Evolutionary conservation across 2,888 invertebrate genomes (phyloP), one percentile per base, ranked within the genome.

Genomic region (Amiota communis): DNA sequence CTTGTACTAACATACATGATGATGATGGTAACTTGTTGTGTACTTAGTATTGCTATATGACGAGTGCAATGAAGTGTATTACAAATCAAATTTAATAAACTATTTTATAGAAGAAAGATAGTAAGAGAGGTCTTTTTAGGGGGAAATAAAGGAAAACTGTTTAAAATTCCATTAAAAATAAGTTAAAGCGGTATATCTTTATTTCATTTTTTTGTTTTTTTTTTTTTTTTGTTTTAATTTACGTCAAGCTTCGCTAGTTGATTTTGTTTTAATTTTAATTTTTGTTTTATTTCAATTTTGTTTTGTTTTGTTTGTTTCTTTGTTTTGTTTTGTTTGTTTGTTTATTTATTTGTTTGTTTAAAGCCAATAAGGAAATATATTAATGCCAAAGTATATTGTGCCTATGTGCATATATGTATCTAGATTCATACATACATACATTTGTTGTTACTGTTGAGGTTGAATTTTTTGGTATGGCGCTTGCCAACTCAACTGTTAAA

Each of bases 401-500:
- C 1, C 11, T n/a, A 12, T 10, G 2, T 57, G 8, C 6, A 57
- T 57, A 8, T 57, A 57, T 1, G 6, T 59, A 1, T 6, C 6
- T 59, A 20, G 3, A 59, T n/a, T 1, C 12, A 59, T 57, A 17
- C 11, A 17, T n/a, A 9, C 6, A 2, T 17, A 9, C 8, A 56
- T 56, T 15, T 53, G 13, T 53, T 51, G 4, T 51, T 53, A 15
- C 12, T 13, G n/a, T 13, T 6, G 17, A 17, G 12, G n/a, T 59
- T 59, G 11, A 20, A 11, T 59, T 20, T 63, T 36, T 63, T 23
- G 63, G 51, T 56, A 61, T 72, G 84, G 82, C 84, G 83, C 84
- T 84, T 83, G 78, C 77, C 85, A 76, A 77, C 83, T 83, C 83
- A 84, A 83, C 83, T 84, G 83, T 83, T 84, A 81, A 83, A 81